These are phyloP conservation scores for Ctenomys sociabilis DNA, from an alignment of 2,113 vertebrate genomes.

Conservation along the genomic window DNA sequence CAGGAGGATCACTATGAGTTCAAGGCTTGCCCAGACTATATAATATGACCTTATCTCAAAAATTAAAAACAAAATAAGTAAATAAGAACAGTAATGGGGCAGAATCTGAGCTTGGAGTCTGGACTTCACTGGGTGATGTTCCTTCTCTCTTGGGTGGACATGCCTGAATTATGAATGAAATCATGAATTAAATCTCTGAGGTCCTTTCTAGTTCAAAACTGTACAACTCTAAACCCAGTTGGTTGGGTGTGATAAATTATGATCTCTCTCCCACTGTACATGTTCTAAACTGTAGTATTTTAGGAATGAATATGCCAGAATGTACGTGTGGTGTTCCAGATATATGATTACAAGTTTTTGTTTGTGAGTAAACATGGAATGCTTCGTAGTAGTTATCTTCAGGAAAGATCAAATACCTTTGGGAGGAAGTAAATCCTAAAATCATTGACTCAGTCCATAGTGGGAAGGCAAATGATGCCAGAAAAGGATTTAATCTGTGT, in stretches of 20 bases:
- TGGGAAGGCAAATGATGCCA: slow-evolving; percentile 17
- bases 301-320: slow-evolving; percentile 71
- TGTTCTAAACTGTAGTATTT: slow-evolving; percentile 67
- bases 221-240: slow-evolving; percentile 59
- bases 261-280: slow-evolving; percentile 72
- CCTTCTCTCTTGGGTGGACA: background rate
- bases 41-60: background rate
- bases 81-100: background rate
- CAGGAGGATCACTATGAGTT: background rate
- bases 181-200: background rate
- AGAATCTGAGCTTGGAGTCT: background rate
- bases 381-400: slow-evolving; percentile 57
- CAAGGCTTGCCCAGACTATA: background rate
- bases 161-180: slow-evolving; percentile 27
- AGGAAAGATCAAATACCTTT: slow-evolving; percentile 67
- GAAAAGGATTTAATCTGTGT: slow-evolving; percentile 17
- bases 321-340: slow-evolving; percentile 57
- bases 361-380: slow-evolving; percentile 78
- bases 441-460: background rate
- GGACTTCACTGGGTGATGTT: background rate
- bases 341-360: slow-evolving; percentile 74
- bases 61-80: background rate
- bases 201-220: slow-evolving; percentile 51
- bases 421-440: background rate
- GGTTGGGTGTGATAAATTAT: slow-evolving; percentile 73